Base-by-base conservation (phyloP, 2,113 vertebrate genomes). In the Globicephala melas region DNA sequence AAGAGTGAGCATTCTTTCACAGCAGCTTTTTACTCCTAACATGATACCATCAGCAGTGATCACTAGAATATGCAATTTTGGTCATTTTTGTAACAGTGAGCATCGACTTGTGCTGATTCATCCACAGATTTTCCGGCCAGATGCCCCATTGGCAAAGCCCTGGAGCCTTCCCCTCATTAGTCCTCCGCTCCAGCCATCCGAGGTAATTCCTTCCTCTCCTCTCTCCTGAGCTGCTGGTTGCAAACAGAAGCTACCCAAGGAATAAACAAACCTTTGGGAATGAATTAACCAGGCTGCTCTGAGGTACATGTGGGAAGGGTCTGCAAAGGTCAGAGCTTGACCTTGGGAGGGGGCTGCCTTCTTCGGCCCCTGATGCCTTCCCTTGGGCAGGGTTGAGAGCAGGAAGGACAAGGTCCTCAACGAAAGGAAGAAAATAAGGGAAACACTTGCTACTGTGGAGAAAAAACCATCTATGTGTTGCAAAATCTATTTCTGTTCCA, bases 81-180 rank as follows among this genome's bases (percentile, higher is more conserved):
- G 47, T 70, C 84, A n/a, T 95, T 83, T 97, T 80, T 94, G 33
- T 96, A 94, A 82, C 65, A 96, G 85, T 0, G 0, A 97, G 62
- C 94, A 81, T 67, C 70, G 31, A 9, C 94, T 81, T 88, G 70
- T 80, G 80, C 84, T 92, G 97, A 94, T 71, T 95, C 92, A 95
- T 90, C 87, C 81, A 81, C 90, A 97, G 95, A 96, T 89, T 96
- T 97, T 89, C 88, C 25, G 1, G 93, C 97, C 97, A 97, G 95
- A 97, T 96, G 88, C 97, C 97, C 98, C 85, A 83, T 1, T 97
- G 94, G 97, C 96, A 98, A 95, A 98, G 84, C 94, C 97, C 95
- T 5, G 41, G 41, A 96, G 96, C 95, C 71, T 97, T 96, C 67
- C 80, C 91, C 96, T 96, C 96, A 89, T 95, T 88, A 95, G 88